Percentiles rank a stretch among this genome's conserved stretches.
phyloP scores from a whole-genome alignment of 2,113 vertebrate species.

The Melanotaenia duboulayi region DNA sequence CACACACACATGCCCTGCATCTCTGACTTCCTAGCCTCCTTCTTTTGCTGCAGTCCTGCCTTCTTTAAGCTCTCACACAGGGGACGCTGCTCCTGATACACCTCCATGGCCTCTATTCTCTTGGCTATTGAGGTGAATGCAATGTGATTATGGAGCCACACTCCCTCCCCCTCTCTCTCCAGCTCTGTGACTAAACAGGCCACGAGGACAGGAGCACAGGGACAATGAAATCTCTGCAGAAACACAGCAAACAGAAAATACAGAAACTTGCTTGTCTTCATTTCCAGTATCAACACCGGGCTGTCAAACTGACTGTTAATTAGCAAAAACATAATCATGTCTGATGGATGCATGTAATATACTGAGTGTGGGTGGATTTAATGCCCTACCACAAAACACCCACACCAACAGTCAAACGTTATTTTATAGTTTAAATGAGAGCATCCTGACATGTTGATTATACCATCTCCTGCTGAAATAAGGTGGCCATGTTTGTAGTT shows the following conservation, averaged over 20 bases:
- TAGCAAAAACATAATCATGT: no score
- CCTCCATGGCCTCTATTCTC: constrained; percentile 33
- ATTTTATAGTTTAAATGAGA: no score
- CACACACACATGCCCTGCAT: constrained; percentile 17
- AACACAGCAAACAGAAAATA: not conserved
- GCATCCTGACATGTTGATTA: no score
- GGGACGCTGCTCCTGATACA: constrained; percentile 11
- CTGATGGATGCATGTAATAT: no score
- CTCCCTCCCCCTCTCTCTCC: constrained; percentile 17
- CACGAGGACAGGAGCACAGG: constrained; percentile 35
- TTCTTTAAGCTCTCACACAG: not conserved
- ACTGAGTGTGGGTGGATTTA: no score
- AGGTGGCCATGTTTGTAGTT: no score
- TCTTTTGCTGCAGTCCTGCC: constrained; percentile 14
- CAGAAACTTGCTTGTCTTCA: not conserved
- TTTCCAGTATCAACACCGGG: not conserved
- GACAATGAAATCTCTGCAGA: constrained; percentile 18
- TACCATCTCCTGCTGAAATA: no score
- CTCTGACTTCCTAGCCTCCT: constrained; percentile 11
- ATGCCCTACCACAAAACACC: no score
- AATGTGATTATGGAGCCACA: constrained; percentile 31
- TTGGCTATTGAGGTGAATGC: constrained; percentile 26
- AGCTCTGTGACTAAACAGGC: constrained; percentile 38
- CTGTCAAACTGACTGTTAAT: not conserved
- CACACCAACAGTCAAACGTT: no score